These are phyloP conservation scores for Lochmaea crataegi DNA, from an alignment of 2,888 invertebrate species.

Conservation along the genomic window DNA sequence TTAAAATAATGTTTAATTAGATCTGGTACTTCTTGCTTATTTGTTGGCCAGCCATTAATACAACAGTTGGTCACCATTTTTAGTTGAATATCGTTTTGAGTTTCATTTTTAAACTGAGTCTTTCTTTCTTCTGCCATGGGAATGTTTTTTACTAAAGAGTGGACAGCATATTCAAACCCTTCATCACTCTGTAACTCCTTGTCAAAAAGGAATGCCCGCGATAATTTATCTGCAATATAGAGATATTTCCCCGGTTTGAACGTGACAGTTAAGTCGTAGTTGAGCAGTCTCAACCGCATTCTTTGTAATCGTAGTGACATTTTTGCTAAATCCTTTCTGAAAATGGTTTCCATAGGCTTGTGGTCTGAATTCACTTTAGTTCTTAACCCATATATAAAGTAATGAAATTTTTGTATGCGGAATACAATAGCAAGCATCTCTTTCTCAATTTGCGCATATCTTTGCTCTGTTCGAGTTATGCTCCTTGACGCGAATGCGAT, in stretches of 20 bases:
- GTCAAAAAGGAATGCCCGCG: slow-evolving; percentile 40
- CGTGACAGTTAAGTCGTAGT: slow-evolving; percentile 46
- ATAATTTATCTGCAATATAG: slow-evolving; percentile 48
- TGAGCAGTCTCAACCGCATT: no score
- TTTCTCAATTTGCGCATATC: slow-evolving; percentile 61
- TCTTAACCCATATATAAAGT: slow-evolving; percentile 49
- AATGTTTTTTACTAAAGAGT: slow-evolving; percentile 41
- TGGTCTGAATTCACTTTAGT: slow-evolving; percentile 55
- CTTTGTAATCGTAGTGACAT: no score
- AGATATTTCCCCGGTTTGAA: slow-evolving; percentile 51
- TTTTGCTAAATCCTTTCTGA: no score
- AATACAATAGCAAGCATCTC: slow-evolving; percentile 47
- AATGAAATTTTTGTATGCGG: slow-evolving; percentile 57
- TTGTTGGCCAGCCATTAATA: background rate
- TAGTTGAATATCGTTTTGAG: background rate
- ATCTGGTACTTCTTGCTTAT: background rate
- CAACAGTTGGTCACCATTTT: background rate
- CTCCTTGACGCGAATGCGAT: slow-evolving; percentile 57
- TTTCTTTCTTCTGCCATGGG: slow-evolving; percentile 44
- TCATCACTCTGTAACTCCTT: slow-evolving; percentile 21
- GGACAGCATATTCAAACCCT: slow-evolving; percentile 41
- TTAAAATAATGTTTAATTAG: background rate
- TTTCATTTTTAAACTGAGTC: slow-evolving; percentile 40
- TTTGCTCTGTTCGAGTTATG: slow-evolving; percentile 53
- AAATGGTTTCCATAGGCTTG: slow-evolving; percentile 55